These are phyloP conservation scores for Ormyrus nitidulus DNA, from an alignment of 2,888 invertebrate genomes.

Conservation along the genomic window DNA sequence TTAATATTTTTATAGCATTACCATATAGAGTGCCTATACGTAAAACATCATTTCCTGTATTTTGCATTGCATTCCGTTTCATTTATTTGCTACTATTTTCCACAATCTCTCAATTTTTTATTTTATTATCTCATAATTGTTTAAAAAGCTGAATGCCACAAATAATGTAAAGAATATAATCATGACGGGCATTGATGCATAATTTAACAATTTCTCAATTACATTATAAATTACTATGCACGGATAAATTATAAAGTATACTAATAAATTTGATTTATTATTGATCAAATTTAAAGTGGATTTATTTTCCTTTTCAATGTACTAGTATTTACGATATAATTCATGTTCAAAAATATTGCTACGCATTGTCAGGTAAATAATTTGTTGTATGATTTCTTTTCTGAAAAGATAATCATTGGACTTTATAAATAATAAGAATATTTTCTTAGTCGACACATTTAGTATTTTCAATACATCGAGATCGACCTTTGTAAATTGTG, in stretches of 20 bases:
- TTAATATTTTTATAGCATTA: constrained; percentile 14
- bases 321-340: too few species aligned
- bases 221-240: too few species aligned
- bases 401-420: not conserved
- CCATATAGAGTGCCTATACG: constrained; percentile 13
- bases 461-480: constrained; percentile 16
- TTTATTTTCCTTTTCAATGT: too few species aligned
- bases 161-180: constrained; percentile 43
- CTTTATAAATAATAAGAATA: constrained; percentile 2
- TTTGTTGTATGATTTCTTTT: not conserved
- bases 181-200: constrained; percentile 19
- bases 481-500: constrained; percentile 12
- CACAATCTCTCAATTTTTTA: constrained; percentile 4
- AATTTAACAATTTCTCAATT: not conserved
- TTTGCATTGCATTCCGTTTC: constrained; percentile 7
- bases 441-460: constrained; percentile 8
- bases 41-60: constrained; percentile 13
- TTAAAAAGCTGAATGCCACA: constrained; percentile 40
- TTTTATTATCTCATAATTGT: constrained; percentile 29
- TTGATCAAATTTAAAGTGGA: too few species aligned
- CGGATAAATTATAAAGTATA: too few species aligned
- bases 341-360: too few species aligned
- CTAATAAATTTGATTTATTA: too few species aligned
- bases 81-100: constrained; percentile 14
- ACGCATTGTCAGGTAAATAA: too few species aligned